Evolutionary conservation across 2,888 invertebrate species (phyloP), one percentile per base, ranked within the genome.

Genomic region (Andrena hattorfiana): DNA sequence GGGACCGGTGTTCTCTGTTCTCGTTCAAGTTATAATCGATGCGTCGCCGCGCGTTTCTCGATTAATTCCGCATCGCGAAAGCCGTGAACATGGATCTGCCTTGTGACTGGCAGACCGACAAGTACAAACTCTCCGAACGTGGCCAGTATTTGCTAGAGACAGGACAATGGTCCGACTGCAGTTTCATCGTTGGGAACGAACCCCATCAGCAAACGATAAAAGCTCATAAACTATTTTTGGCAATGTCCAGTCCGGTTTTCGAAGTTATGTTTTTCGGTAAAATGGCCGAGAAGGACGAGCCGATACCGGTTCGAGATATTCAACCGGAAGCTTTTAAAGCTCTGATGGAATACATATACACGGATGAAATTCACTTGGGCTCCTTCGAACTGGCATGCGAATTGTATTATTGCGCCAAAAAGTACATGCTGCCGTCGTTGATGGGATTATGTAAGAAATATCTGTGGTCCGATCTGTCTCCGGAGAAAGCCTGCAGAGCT

Each of bases 191-290:
- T 60, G 98, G 98, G 0, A 95, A 96, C 8, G 96, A 97, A 90
- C 96, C 97, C 0, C 96, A 97, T 91, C 97, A 97, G 92, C 96
- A 97, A 89, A 94, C 96, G 0, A 94, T 98, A 35, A 95, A 96
- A 82, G 97, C 97, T 0, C 98, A 98, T 93, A 97, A 97, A 93
- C 94, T 98, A 48, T 95, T 98, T 81, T 94, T 98, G 73, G 97
- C 98, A 0, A 98, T 97, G 97, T 96, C 97, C 0, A 97, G 97
- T 84, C 98, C 98, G 0, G 98, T 98, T 0, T 98, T 98, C 91
- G 97, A 98, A 91, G 97, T 97, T 0, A 98, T 98, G 98, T 98
- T 98, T 91, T 97, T 95, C 91, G 98, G 98, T 0, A 97, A 97
- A 30, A 96, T 98, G 95, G 96, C 97, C 0, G 97, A 98, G 90